A percentile compares a stretch with the other conserved stretches of the same genome.
These are phyloP conservation scores for Rhodinocichla rosea DNA, from an alignment of 2,113 vertebrate genomes.

Conservation along the genomic window DNA sequence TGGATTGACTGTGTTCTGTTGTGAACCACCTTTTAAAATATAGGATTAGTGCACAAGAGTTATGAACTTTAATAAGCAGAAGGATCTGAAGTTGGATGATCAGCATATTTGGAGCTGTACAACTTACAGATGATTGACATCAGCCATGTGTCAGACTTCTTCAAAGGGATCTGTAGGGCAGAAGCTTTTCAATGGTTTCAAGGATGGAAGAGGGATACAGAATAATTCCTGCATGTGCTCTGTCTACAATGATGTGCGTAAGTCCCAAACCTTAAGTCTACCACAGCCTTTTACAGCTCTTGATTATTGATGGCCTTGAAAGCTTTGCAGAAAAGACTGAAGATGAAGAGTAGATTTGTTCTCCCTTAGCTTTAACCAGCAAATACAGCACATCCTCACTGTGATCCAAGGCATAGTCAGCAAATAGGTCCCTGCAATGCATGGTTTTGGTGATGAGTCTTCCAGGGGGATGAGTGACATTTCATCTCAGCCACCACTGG, in stretches of 20 bases:
- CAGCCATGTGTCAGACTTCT: not conserved
- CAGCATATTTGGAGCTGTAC: not conserved
- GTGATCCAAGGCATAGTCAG: not conserved
- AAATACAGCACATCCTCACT: not conserved
- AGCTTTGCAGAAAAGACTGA: not conserved
- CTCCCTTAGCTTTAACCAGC: not conserved
- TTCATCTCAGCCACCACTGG: not conserved
- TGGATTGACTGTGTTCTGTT: not conserved
- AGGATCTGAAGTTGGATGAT: not conserved
- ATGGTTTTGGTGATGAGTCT: not conserved
- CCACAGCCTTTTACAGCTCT: not conserved
- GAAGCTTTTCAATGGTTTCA: not conserved
- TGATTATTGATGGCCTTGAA: not conserved
- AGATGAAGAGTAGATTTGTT: not conserved
- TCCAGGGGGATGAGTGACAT: not conserved
- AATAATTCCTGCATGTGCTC: not conserved
- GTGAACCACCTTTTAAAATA: not conserved
- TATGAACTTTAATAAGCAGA: not conserved
- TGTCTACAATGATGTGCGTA: not conserved
- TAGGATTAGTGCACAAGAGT: not conserved
- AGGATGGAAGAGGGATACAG: not conserved
- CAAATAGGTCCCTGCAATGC: not conserved
- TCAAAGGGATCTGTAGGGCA: not conserved
- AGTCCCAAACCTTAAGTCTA: not conserved
- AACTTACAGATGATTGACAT: not conserved